A percentile compares a stretch with the other conserved stretches of the same genome.
These are phyloP conservation scores for Lepidocyrtinus sp. DNA, from an alignment of 2,888 invertebrate species.

Conservation along the genomic window DNA sequence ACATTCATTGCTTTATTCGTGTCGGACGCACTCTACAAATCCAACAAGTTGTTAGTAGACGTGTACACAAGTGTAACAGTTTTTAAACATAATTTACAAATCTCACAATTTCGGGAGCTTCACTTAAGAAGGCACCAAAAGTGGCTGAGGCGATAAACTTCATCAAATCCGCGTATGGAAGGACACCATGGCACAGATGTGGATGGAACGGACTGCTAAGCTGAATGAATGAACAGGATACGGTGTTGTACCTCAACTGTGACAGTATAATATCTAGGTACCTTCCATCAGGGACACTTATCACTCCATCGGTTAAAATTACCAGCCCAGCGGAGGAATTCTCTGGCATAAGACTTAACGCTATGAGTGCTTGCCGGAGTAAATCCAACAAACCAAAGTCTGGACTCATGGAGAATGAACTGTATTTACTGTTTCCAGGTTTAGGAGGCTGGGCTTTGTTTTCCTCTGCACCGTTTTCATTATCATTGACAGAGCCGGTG, in stretches of 20 bases:
- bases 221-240: slow-evolving; percentile 83
- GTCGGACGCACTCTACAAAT: neutral
- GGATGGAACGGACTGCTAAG: slow-evolving; percentile 80
- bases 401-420: slow-evolving; percentile 77
- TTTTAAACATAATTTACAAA: too few species aligned
- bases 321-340: slow-evolving; percentile 83
- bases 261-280: slow-evolving; percentile 81
- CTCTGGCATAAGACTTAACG: slow-evolving; percentile 82
- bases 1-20: slow-evolving; percentile 74
- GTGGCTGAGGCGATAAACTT: slow-evolving; percentile 84
- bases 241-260: slow-evolving; percentile 82
- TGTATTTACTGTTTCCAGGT: slow-evolving; percentile 63
- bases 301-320: slow-evolving; percentile 83
- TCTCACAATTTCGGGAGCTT: slow-evolving; percentile 74
- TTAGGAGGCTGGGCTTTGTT: slow-evolving; percentile 56
- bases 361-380: slow-evolving; percentile 83
- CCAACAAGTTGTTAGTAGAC: neutral
- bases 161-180: slow-evolving; percentile 83
- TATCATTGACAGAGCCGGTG: too few species aligned
- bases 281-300: slow-evolving; percentile 80
- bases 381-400: slow-evolving; percentile 84
- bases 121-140: slow-evolving; percentile 80
- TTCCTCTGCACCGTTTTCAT: slow-evolving; percentile 33
- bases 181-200: slow-evolving; percentile 79
- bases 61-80: slow-evolving; percentile 9